Percentiles rank a stretch among this genome's conserved stretches.
These are phyloP conservation scores for Psophia crepitans DNA, from an alignment of 2,113 vertebrate genomes.

Conservation along the genomic window DNA sequence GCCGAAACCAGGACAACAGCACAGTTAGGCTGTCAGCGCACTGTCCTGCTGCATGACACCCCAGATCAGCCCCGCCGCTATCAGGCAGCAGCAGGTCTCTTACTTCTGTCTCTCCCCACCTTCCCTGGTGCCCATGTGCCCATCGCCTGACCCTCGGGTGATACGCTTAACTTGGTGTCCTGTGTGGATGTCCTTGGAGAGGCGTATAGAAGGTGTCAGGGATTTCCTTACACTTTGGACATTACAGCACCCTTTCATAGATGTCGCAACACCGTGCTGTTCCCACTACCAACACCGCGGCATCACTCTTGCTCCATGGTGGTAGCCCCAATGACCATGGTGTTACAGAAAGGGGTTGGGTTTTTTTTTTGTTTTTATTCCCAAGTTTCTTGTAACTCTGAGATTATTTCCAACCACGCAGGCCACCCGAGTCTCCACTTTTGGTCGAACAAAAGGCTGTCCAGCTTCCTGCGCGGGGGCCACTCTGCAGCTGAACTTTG, in stretches of 20 bases:
- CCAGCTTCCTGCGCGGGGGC: rapidly evolving
- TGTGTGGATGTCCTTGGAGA: not conserved
- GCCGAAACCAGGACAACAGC: no score
- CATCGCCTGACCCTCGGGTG: not conserved
- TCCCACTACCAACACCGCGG: not conserved
- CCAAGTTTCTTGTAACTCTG: not conserved
- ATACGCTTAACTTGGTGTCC: not conserved
- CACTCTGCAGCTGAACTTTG: not conserved
- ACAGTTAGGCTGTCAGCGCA: not conserved
- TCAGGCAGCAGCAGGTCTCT: not conserved
- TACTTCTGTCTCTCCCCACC: not conserved
- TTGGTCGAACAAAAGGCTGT: not conserved
- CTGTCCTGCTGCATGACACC: not conserved
- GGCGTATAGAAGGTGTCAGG: not conserved
- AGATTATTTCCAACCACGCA: not conserved
- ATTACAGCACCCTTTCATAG: rapidly evolving
- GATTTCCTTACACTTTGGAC: not conserved
- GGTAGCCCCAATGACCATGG: not conserved
- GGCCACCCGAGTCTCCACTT: not conserved
- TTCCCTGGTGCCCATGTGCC: not conserved
- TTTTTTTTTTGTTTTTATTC: not conserved
- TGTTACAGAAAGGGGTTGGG: not conserved
- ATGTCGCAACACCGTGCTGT: rapidly evolving
- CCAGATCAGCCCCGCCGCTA: rapidly evolving
- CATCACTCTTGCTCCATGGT: rapidly evolving